These are phyloP conservation scores for Falco berigora DNA, from an alignment of 2,797 vertebrate species.

Conservation along the genomic window DNA sequence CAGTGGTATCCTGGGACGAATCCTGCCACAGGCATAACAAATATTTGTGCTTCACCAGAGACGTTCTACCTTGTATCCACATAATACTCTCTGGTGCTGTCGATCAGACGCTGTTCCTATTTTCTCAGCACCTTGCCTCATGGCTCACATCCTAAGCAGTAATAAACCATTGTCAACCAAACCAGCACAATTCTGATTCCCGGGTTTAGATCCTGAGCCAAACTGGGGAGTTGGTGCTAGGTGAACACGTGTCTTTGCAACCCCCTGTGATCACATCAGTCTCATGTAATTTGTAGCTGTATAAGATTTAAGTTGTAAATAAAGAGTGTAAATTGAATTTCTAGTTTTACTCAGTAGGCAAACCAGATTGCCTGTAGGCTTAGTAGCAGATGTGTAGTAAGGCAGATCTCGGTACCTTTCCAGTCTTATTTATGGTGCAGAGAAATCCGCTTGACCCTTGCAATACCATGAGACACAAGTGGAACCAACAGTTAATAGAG, in stretches of 20 bases:
- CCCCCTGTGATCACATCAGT: background rate
- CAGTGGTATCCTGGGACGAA: background rate
- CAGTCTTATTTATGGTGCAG: background rate
- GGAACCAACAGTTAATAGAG: background rate
- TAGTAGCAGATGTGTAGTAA: background rate
- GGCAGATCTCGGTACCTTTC: background rate
- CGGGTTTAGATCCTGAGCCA: background rate
- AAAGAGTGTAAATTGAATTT: constrained; percentile 11
- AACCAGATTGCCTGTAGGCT: background rate
- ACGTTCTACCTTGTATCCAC: background rate
- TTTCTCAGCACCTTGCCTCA: background rate
- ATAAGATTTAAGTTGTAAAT: background rate
- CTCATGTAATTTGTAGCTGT: background rate
- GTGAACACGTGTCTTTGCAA: background rate
- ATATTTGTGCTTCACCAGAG: background rate
- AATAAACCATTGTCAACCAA: background rate
- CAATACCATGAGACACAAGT: background rate
- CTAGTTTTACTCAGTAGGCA: background rate
- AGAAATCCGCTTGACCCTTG: background rate
- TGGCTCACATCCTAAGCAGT: background rate
- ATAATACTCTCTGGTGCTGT: background rate
- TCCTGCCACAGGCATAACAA: background rate
- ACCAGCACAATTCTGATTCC: background rate
- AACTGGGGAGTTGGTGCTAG: background rate
- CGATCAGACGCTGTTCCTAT: background rate